A percentile compares a stretch with the other conserved stretches of the same genome.
phyloP scores from a whole-genome alignment of 2,797 vertebrate genomes.

The Sebastes diaconus region DNA sequence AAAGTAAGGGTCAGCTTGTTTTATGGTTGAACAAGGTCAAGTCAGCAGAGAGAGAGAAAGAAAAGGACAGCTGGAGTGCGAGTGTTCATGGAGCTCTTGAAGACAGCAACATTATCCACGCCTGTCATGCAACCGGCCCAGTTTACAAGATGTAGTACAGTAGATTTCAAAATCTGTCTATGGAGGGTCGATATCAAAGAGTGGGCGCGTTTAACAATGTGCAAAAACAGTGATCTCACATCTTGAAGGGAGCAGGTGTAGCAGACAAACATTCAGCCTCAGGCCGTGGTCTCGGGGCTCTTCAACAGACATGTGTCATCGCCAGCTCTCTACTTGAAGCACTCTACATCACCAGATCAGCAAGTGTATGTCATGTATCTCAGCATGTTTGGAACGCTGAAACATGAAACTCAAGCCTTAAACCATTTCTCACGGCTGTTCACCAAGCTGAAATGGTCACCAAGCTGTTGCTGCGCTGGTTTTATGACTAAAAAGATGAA shows the following conservation, averaged over 20 bases:
- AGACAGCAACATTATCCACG: constrained; percentile 30
- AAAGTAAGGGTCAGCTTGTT: not conserved
- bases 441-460: not conserved
- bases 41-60: not conserved
- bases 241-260: constrained; percentile 68
- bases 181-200: not conserved
- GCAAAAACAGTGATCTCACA: constrained; percentile 11
- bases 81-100: constrained; percentile 6
- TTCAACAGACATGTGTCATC: constrained; percentile 77
- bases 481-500: not conserved
- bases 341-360: constrained; percentile 43
- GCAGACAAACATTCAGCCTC: constrained; percentile 66
- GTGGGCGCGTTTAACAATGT: not conserved
- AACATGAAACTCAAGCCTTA: not conserved
- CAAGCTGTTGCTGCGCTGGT: not conserved
- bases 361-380: constrained; percentile 31
- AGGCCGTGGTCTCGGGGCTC: constrained; percentile 33
- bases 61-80: constrained; percentile 35
- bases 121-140: constrained; percentile 4
- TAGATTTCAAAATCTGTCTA: not conserved
- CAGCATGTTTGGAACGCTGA: constrained; percentile 27
- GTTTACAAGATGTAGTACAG: constrained; percentile 2
- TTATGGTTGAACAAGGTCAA: constrained; percentile 18
- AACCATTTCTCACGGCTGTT: not conserved
- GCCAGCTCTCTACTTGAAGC: constrained; percentile 72